Conservation (phyloP, 2,888 invertebrate species). For the Pyrrhosoma nymphula region DNA sequence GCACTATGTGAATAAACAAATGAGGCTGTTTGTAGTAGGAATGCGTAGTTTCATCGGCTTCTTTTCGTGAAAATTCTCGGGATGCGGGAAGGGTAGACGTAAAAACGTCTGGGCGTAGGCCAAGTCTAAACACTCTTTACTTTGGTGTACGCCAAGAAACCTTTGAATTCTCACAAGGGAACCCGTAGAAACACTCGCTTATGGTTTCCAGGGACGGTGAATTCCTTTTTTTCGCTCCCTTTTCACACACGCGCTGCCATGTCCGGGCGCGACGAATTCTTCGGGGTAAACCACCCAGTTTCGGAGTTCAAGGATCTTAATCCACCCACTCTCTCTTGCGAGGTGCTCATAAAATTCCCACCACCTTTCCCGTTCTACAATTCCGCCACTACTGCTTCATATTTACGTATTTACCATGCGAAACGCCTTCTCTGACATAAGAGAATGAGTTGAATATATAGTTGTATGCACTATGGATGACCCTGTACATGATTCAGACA, state of each 20-base stretch:
- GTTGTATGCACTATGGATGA: too few species aligned
- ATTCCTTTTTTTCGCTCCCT: background rate
- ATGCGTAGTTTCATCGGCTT: background rate
- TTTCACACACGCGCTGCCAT: background rate
- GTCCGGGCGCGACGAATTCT: background rate
- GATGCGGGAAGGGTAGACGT: background rate
- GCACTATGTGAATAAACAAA: background rate
- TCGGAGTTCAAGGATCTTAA: background rate
- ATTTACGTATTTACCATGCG: too few species aligned
- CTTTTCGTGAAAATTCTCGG: background rate
- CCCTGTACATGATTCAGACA: too few species aligned
- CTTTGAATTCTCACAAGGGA: conserved; percentile 21
- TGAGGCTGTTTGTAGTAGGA: background rate
- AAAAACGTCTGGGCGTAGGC: conserved; percentile 24
- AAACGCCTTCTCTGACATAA: too few species aligned
- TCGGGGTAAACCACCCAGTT: background rate
- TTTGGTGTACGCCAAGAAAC: conserved; percentile 28
- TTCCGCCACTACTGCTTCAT: too few species aligned
- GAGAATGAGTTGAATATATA: too few species aligned
- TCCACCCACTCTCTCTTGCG: background rate
- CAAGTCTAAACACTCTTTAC: conserved; percentile 26
- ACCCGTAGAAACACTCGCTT: conserved; percentile 19
- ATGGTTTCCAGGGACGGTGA: conserved; percentile 34
- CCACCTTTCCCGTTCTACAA: too few species aligned
- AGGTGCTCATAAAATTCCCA: background rate